phyloP scores from a whole-genome alignment of 2,797 vertebrate species.

The Malacoctenus gilli region DNA sequence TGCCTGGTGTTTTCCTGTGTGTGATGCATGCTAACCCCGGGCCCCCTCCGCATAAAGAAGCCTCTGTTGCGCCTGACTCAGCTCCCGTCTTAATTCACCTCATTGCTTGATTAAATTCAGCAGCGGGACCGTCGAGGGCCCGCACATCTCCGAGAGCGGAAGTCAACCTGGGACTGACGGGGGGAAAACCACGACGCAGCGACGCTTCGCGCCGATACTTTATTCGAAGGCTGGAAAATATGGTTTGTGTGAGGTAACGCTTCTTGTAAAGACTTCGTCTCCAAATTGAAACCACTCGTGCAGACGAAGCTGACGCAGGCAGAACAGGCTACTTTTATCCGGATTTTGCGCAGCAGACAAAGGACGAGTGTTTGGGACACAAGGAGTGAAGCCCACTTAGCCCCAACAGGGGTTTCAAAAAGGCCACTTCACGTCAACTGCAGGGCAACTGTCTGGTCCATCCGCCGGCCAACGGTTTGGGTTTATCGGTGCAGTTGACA shows the following conservation, averaged over 20 bases:
- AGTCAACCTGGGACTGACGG: conserved; percentile 51
- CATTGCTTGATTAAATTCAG: conserved; percentile 76
- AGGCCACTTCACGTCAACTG: conserved; percentile 44
- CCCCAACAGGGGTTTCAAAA: conserved; percentile 38
- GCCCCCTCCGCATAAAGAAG: conserved; percentile 75
- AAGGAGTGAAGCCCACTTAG: conserved; percentile 32
- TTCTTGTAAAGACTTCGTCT: conserved; percentile 37
- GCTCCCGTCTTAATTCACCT: conserved; percentile 70
- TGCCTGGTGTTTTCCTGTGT: conserved; percentile 76
- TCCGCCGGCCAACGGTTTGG: conserved; percentile 28
- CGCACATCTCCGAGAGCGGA: conserved; percentile 39
- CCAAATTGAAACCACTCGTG: conserved; percentile 59
- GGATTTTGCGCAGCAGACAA: conserved; percentile 46
- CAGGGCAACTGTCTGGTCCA: conserved; percentile 46
- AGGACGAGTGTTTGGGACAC: conserved; percentile 49
- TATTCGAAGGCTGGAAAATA: conserved; percentile 42
- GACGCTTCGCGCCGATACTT: conserved; percentile 31
- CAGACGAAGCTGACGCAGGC: conserved; percentile 39
- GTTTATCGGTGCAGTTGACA: conserved; percentile 36
- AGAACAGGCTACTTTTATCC: conserved; percentile 46
- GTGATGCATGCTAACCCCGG: conserved; percentile 73
- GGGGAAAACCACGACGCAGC: conserved; percentile 16
- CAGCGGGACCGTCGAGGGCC: conserved; percentile 40
- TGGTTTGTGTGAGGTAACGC: conserved; percentile 59
- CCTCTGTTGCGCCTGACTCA: conserved; percentile 73